Evolutionary conservation across 2,113 vertebrate genomes (phyloP).

Genomic region (Aix galericulata): DNA sequence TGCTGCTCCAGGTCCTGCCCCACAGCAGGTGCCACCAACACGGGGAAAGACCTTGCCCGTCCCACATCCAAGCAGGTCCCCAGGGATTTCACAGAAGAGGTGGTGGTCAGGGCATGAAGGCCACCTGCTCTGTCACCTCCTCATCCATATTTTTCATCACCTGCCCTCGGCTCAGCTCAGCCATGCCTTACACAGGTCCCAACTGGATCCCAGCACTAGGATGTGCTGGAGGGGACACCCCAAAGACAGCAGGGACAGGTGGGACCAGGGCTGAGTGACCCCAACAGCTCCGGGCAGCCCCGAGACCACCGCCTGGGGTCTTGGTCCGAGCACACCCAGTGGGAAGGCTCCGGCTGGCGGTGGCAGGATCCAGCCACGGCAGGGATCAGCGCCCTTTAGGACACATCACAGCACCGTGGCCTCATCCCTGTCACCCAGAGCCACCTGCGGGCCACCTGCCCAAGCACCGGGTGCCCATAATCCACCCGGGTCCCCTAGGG

Average conservation of each 20-base stretch:
- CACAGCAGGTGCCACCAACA: rapidly evolving
- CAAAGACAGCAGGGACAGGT: background rate
- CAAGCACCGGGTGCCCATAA: background rate
- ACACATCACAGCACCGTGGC: too few species aligned
- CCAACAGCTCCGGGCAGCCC: background rate
- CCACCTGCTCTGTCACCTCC: background rate
- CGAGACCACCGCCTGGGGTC: too few species aligned
- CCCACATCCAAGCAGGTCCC: background rate
- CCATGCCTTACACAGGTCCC: background rate
- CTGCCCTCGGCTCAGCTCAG: background rate
- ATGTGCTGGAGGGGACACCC: background rate
- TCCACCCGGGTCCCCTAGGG: background rate
- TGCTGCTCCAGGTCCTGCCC: background rate
- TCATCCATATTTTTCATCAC: rapidly evolving
- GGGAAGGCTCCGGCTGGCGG: background rate
- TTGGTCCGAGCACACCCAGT: too few species aligned
- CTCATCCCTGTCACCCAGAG: background rate
- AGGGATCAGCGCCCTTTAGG: background rate
- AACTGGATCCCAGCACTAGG: background rate
- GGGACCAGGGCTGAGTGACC: background rate
- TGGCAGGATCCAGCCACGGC: too few species aligned
- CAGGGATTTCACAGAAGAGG: background rate
- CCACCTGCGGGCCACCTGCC: too few species aligned
- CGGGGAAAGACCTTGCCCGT: background rate
- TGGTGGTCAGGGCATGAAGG: background rate